Percentiles rank a stretch among this genome's conserved stretches.
These are phyloP conservation scores for Entelurus aequoreus DNA, from an alignment of 2,113 vertebrate species.

Conservation along the genomic window DNA sequence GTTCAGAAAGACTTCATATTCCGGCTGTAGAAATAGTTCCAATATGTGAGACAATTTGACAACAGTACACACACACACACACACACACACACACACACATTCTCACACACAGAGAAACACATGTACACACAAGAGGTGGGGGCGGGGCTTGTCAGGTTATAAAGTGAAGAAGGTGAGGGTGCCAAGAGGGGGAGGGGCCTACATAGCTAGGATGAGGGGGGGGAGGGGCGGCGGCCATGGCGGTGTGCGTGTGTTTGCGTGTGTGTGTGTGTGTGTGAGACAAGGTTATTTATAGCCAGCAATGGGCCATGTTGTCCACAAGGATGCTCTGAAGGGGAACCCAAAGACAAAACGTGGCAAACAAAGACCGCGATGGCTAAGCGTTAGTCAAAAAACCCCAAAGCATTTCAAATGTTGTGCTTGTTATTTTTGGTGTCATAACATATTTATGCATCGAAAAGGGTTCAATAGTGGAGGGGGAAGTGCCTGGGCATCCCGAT, in stretches of 20 bases:
- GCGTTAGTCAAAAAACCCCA: background rate
- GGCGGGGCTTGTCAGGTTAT: slow-evolving; percentile 31
- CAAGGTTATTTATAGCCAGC: slow-evolving; percentile 72
- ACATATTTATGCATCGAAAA: slow-evolving; percentile 14
- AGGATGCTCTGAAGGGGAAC: slow-evolving; percentile 73
- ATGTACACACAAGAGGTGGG: background rate
- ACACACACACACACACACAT: no score
- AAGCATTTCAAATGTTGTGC: background rate
- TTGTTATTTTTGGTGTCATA: background rate
- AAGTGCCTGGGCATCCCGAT: slow-evolving; percentile 31
- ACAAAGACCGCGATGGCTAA: slow-evolving; percentile 38
- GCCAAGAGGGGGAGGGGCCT: slow-evolving; percentile 45
- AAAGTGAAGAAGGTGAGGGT: slow-evolving; percentile 36
- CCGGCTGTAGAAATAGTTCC: no score
- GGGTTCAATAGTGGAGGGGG: slow-evolving; percentile 30
- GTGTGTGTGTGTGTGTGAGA: slow-evolving; percentile 8
- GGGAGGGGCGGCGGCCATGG: slow-evolving; percentile 10
- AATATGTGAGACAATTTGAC: no score
- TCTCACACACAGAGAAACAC: no score
- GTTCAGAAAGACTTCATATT: no score
- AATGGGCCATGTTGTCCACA: slow-evolving; percentile 68
- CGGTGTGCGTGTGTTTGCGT: background rate
- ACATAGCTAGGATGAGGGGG: slow-evolving; percentile 48
- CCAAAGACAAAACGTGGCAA: slow-evolving; percentile 57
- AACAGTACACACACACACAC: no score